Evolutionary conservation across 2,888 invertebrate genomes (phyloP).

Genomic region (Drosophila planitibia): DNA sequence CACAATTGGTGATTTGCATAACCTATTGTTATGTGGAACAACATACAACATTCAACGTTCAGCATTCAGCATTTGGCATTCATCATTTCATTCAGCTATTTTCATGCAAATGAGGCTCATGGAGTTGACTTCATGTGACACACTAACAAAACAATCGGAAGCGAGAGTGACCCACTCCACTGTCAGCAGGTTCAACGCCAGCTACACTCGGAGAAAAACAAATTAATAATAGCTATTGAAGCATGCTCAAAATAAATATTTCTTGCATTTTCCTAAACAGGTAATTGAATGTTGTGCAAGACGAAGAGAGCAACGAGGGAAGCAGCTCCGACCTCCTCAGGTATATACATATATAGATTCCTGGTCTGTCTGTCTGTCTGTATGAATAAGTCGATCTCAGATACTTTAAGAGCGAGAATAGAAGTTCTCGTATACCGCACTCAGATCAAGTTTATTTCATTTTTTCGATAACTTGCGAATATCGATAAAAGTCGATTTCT

Average conservation of each 20-base stretch:
- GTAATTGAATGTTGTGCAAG: not conserved
- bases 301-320: not conserved
- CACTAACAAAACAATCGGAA: not conserved
- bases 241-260: not conserved
- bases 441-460: not conserved
- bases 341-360: too few relatives aligned
- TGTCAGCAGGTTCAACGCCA: not conserved
- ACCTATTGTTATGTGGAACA: not conserved
- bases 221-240: not conserved
- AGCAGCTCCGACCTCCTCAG: not conserved
- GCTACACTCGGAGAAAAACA: not conserved
- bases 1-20: not conserved
- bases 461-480: not conserved
- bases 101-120: constrained; percentile 2
- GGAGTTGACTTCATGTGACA: not conserved
- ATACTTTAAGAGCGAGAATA: not conserved
- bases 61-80: too few relatives aligned
- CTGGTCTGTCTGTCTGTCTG: not conserved
- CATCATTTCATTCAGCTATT: not conserved
- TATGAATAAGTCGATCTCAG: not conserved
- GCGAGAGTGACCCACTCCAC: constrained; percentile 10
- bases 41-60: not conserved
- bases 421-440: not conserved
- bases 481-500: not conserved
- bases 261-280: not conserved